Percentiles rank a stretch among this genome's conserved stretches.
phyloP scores from a whole-genome alignment of 2,888 invertebrate species.

The Macaria liturata region DNA sequence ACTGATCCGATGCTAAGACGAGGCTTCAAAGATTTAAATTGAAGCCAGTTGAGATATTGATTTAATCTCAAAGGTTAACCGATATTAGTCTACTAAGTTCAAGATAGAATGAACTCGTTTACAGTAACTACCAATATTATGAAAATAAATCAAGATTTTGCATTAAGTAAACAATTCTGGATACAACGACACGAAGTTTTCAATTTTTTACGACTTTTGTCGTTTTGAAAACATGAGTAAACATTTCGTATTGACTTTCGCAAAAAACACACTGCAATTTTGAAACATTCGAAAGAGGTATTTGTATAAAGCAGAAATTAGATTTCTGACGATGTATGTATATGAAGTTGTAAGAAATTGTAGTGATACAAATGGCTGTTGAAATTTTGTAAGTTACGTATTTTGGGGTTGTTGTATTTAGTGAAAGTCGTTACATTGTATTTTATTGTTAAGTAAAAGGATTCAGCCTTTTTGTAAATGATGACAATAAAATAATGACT shows the following conservation, averaged over 20 bases:
- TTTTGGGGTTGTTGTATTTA: slow-evolving; percentile 72
- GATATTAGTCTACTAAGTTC: too few relatives aligned
- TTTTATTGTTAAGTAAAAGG: slow-evolving; percentile 42
- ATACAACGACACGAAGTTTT: too few relatives aligned
- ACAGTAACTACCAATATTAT: too few relatives aligned
- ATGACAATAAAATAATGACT: slow-evolving; percentile 56
- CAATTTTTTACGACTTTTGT: too few relatives aligned
- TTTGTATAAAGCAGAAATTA: slow-evolving; percentile 45
- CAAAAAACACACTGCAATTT: background rate
- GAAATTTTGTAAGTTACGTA: slow-evolving; percentile 70
- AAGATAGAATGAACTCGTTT: too few relatives aligned
- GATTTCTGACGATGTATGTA: slow-evolving; percentile 42
- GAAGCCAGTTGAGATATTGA: too few relatives aligned
- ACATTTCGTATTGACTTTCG: background rate
- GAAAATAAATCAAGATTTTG: too few relatives aligned
- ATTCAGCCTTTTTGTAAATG: slow-evolving; percentile 64
- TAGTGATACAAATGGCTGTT: slow-evolving; percentile 80
- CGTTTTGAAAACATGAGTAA: background rate
- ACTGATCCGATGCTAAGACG: background rate
- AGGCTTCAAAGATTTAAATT: too few relatives aligned
- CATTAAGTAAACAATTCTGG: too few relatives aligned
- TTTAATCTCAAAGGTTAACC: too few relatives aligned
- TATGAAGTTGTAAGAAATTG: slow-evolving; percentile 41
- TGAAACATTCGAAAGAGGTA: background rate
- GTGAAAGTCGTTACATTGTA: slow-evolving; percentile 58